Evolutionary conservation across 2,113 vertebrate genomes (phyloP).

Genomic region (Raphicerus campestris): DNA sequence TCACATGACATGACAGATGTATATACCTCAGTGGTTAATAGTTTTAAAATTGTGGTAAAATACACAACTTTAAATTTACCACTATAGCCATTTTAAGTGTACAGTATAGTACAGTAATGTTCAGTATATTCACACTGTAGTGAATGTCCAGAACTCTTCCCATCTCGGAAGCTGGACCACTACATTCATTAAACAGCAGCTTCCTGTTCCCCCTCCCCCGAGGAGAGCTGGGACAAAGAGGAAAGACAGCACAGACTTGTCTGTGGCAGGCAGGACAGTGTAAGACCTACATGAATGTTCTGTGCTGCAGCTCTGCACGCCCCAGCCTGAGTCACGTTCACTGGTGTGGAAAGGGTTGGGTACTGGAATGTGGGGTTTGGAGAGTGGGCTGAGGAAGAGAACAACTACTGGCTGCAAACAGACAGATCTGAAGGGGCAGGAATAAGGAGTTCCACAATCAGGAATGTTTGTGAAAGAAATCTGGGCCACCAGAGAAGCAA

Average conservation of each 20-base stretch:
- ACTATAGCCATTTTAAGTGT: background rate
- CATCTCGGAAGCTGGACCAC: background rate
- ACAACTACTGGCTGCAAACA: background rate
- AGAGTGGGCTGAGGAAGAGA: background rate
- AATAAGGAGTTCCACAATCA: background rate
- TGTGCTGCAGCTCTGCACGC: background rate
- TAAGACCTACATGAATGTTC: background rate
- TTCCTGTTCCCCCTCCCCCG: accelerated
- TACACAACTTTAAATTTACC: background rate
- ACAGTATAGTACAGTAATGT: background rate
- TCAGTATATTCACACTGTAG: background rate
- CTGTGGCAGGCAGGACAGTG: background rate
- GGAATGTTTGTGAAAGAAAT: background rate
- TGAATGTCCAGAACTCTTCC: background rate
- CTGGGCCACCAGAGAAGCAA: background rate
- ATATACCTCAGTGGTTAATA: background rate
- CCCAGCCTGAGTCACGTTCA: background rate
- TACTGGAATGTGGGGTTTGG: background rate
- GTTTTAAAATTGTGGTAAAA: background rate
- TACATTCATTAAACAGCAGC: background rate
- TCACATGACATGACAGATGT: background rate
- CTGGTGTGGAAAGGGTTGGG: background rate
- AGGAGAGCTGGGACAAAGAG: background rate
- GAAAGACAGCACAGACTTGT: background rate
- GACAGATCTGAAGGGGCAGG: background rate